Base-by-base conservation (phyloP, 1,140 invertebrate species). In the Bicyclus anynana region DNA sequence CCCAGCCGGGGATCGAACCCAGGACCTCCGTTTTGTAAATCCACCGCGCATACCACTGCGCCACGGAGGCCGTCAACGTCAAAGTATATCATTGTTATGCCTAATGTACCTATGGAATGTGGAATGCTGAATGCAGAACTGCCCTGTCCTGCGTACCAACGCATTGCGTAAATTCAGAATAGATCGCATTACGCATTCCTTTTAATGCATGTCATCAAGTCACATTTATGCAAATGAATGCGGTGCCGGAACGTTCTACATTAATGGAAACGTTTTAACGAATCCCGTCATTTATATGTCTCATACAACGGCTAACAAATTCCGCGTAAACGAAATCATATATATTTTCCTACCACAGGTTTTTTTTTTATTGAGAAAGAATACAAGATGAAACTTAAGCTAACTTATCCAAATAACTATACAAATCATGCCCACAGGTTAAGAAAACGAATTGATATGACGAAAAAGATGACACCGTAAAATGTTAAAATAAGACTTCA, bases 131-230 rank as follows among this genome's bases (percentile, higher is more conserved):
- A 33, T 33, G n/a, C n/a, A n/a, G n/a, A n/a, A n/a, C n/a, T n/a
- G n/a, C n/a, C n/a, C n/a, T n/a, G n/a, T 33, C 0, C 29, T n/a
- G 26, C 29, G 29, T 33, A 3, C 29, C 29, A n/a, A 12, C 29
- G 29, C 29, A 12, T 33, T 33, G 29, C 29, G 29, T 33, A 33
- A 33, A 33, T 33, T 40, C 5, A 16, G 37, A 40, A 40, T 17
- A 40, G 16, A 0, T 40, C 37, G 29, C 37, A 40, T 17, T 40
- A 16, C 37, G 29, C 37, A 40, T 17, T 40, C 37, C 7, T 40
- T 40, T 44, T 44, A 44, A 44, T 44, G 42, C 42, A 21, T 44
- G 10, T 44, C 17, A 44, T 44, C 20, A 44, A 44, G 20, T 44
- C 42, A 20, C 20, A 44, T 20, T 44, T 23, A 44, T 20, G 42